Percentiles rank a stretch among this genome's conserved stretches.
These are phyloP conservation scores for Epicampocera succincta DNA, from an alignment of 2,888 invertebrate species.

Conservation along the genomic window DNA sequence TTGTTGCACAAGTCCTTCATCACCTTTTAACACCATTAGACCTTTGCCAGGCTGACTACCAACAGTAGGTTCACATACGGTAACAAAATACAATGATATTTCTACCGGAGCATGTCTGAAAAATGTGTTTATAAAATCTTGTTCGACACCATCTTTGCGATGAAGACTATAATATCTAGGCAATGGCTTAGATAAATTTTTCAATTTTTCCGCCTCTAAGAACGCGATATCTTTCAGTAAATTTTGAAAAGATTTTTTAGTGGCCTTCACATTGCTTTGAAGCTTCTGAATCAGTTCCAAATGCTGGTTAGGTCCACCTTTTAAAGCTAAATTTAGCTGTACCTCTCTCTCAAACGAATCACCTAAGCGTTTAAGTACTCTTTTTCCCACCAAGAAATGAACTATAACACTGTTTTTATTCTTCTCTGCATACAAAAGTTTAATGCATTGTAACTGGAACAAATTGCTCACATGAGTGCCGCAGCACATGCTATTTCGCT, in stretches of 20 bases:
- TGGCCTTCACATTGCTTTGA: slow-evolving; percentile 85
- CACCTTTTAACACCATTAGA: slow-evolving; percentile 83
- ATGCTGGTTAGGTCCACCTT: slow-evolving; percentile 87
- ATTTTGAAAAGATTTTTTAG: slow-evolving; percentile 86
- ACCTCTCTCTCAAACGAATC: slow-evolving; percentile 86
- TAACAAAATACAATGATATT: slow-evolving; percentile 85
- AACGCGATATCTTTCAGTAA: slow-evolving; percentile 87
- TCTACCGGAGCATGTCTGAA: slow-evolving; percentile 84
- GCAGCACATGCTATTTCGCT: slow-evolving; percentile 93
- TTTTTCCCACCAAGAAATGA: slow-evolving; percentile 88
- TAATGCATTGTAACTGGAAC: slow-evolving; percentile 86
- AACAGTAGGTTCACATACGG: slow-evolving; percentile 84
- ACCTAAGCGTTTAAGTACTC: slow-evolving; percentile 85
- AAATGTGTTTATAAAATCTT: slow-evolving; percentile 88
- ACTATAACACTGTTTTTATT: slow-evolving; percentile 86
- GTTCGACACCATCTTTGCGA: slow-evolving; percentile 88
- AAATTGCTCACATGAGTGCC: slow-evolving; percentile 92
- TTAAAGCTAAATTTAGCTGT: slow-evolving; percentile 86
- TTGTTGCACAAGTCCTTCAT: slow-evolving; percentile 76
- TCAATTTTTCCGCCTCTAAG: slow-evolving; percentile 85
- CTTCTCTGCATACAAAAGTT: slow-evolving; percentile 87
- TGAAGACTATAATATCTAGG: slow-evolving; percentile 85
- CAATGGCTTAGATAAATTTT: slow-evolving; percentile 83
- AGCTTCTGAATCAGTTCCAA: slow-evolving; percentile 88
- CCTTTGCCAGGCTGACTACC: slow-evolving; percentile 81